Percentiles rank a stretch among this genome's conserved stretches.
These are phyloP conservation scores for Hoplodrina ambigua DNA, from an alignment of 2,888 invertebrate genomes.

Conservation along the genomic window DNA sequence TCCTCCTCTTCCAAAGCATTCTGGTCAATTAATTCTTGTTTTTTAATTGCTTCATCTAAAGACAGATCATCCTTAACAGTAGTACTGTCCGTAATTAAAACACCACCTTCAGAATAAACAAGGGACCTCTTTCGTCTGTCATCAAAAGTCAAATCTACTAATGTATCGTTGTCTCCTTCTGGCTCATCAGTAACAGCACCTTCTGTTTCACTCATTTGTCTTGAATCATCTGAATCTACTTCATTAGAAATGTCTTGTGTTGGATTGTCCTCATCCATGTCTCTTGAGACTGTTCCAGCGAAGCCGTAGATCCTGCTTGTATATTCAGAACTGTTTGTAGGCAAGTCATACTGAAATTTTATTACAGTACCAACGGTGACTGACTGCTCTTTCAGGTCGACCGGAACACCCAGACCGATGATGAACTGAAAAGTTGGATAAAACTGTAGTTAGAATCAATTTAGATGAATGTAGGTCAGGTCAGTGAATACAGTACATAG, in stretches of 20 bases:
- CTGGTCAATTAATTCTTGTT: conserved; percentile 86
- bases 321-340: conserved; percentile 91
- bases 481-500: neutral
- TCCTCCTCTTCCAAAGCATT: conserved; percentile 73
- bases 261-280: conserved; percentile 76
- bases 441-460: conserved; percentile 39
- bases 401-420: conserved; percentile 92
- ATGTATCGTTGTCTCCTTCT: conserved; percentile 76
- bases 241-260: conserved; percentile 63
- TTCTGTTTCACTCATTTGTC: conserved; percentile 64
- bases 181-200: conserved; percentile 55
- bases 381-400: conserved; percentile 91
- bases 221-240: conserved; percentile 65
- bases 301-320: conserved; percentile 88
- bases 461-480: conserved; percentile 43
- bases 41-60: conserved; percentile 85
- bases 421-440: conserved; percentile 89
- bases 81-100: conserved; percentile 66
- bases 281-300: conserved; percentile 82
- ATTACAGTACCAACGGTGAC: conserved; percentile 92
- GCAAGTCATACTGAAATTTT: conserved; percentile 92
- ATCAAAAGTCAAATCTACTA: conserved; percentile 84
- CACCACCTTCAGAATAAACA: conserved; percentile 81
- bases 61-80: conserved; percentile 75
- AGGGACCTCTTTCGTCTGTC: conserved; percentile 79